Evolutionary conservation across 37 sponge, comb jelly and placozoan species (phyloP).

Genomic region (Aphrocallistes beatrix): DNA sequence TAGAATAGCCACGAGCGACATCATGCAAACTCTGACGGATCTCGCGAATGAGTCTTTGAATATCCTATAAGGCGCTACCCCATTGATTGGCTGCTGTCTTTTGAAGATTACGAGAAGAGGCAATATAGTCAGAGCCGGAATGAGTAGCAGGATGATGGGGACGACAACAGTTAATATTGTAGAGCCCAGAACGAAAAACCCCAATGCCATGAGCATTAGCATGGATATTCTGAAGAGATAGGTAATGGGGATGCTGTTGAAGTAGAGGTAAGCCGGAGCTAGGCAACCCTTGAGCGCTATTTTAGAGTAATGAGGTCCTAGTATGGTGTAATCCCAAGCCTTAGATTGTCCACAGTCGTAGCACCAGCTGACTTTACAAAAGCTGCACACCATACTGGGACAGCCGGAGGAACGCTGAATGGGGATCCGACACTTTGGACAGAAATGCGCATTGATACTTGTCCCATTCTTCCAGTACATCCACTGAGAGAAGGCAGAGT

Average conservation of each 20-base stretch:
- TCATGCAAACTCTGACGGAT: background rate
- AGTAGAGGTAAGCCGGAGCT: background rate
- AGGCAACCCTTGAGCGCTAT: conserved; percentile 45
- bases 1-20: background rate
- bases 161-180: background rate
- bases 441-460: conserved; percentile 46
- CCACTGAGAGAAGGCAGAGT: conserved; percentile 31
- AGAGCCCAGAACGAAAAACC: background rate
- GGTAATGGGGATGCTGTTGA: background rate
- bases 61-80: background rate
- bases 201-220: background rate
- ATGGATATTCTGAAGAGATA: background rate
- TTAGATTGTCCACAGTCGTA: conserved; percentile 54
- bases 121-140: background rate
- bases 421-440: conserved; percentile 52
- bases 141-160: background rate
- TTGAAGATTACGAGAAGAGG: background rate
- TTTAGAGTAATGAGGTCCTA: conserved; percentile 40
- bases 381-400: conserved; percentile 63
- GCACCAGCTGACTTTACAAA: conserved; percentile 54
- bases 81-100: background rate
- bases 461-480: background rate
- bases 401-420: conserved; percentile 64
- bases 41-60: background rate
- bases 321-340: background rate